Evolutionary conservation across 1,140 invertebrate genomes (phyloP).

Genomic region (Scaptomyza graminum): DNA sequence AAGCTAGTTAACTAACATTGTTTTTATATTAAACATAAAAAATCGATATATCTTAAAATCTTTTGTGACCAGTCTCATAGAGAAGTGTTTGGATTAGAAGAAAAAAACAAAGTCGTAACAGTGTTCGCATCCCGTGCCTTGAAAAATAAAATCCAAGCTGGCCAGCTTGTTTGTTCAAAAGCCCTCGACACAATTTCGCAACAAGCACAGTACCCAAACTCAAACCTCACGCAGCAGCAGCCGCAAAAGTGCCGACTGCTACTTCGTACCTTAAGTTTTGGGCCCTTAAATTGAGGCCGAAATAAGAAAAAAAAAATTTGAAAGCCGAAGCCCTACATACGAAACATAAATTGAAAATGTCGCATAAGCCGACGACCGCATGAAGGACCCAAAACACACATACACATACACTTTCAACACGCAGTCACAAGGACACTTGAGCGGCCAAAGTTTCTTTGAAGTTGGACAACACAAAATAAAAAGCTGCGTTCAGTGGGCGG

Average conservation of each 20-base stretch:
- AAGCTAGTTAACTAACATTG: no score
- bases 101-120: neutral
- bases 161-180: neutral
- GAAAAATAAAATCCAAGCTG: slow-evolving; percentile 2
- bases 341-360: slow-evolving; percentile 72
- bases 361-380: slow-evolving; percentile 65
- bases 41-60: neutral
- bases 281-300: slow-evolving; percentile 57
- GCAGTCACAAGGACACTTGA: slow-evolving; percentile 67
- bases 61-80: neutral
- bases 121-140: neutral
- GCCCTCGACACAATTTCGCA: slow-evolving; percentile 39
- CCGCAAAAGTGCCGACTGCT: slow-evolving; percentile 68
- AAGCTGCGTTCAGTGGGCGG: slow-evolving; percentile 58
- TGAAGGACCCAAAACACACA: slow-evolving; percentile 43
- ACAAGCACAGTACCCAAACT: slow-evolving; percentile 9
- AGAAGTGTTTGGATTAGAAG: neutral
- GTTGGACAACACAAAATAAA: slow-evolving; percentile 51
- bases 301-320: slow-evolving; percentile 26
- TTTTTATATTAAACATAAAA: no score
- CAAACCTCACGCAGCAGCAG: slow-evolving; percentile 27
- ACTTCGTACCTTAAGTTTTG: slow-evolving; percentile 50
- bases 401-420: slow-evolving; percentile 21
- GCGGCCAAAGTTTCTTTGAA: slow-evolving; percentile 72
- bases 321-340: slow-evolving; percentile 60